phyloP scores from a whole-genome alignment of 2,113 vertebrate genomes.

The Myrmecobius fasciatus region DNA sequence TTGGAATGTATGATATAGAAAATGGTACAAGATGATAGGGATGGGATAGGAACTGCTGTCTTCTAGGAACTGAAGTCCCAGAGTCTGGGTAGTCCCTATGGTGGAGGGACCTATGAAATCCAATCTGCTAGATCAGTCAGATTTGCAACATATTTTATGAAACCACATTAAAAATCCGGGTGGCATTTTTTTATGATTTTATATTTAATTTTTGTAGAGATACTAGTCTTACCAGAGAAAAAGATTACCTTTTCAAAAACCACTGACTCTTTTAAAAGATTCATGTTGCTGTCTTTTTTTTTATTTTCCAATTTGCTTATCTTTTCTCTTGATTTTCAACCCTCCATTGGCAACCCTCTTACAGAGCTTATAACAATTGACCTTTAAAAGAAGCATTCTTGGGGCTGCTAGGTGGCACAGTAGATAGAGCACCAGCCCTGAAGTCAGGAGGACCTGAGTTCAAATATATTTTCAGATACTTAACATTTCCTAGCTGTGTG shows the following conservation, averaged over 20 bases:
- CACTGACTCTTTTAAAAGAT: not conserved
- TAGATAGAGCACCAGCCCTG: no score
- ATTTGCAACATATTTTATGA: conserved; percentile 42
- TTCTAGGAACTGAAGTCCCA: not conserved
- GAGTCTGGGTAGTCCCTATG: not conserved
- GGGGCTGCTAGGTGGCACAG: no score
- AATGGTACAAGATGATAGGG: not conserved
- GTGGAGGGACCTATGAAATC: not conserved
- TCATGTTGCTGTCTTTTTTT: not conserved
- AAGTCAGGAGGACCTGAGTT: no score
- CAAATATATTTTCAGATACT: no score
- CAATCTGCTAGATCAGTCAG: not conserved
- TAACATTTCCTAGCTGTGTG: no score
- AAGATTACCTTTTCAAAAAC: not conserved
- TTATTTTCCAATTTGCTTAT: not conserved
- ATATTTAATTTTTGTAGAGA: not conserved
- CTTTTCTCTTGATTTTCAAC: not conserved
- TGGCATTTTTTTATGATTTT: not conserved
- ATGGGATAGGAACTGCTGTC: not conserved
- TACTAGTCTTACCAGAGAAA: not conserved
- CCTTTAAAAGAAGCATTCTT: conserved; percentile 31
- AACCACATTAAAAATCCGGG: not conserved
- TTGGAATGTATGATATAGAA: not conserved
- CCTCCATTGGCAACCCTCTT: not conserved
- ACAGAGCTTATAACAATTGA: not conserved